Percentiles rank a stretch among this genome's conserved stretches.
These are phyloP conservation scores for Anoplolepis gracilipes DNA, from an alignment of 1,140 invertebrate species.

Conservation along the genomic window DNA sequence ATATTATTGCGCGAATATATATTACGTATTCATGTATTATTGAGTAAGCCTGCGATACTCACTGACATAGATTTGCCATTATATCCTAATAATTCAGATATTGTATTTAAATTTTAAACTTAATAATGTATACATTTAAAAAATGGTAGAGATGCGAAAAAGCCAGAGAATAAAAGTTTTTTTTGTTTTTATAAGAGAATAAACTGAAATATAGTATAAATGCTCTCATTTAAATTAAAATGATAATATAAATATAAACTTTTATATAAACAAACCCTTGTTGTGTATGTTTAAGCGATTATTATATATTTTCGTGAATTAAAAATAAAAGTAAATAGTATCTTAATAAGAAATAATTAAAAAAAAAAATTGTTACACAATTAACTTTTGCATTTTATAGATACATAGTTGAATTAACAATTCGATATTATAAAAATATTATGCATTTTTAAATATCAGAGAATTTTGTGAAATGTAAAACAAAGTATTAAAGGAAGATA, in stretches of 20 bases:
- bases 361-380: not conserved
- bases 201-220: not conserved
- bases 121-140: not conserved
- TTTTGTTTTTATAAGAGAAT: not conserved
- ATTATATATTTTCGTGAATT: not conserved
- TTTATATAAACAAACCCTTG: not conserved
- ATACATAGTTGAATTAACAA: not conserved
- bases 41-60: not conserved
- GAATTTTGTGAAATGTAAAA: slow-evolving; percentile 13
- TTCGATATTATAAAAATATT: not conserved
- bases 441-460: slow-evolving; percentile 23
- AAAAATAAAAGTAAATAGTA: too few species aligned
- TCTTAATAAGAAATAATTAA: too few species aligned
- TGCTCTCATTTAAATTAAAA: not conserved
- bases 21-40: not conserved
- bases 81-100: not conserved
- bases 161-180: not conserved
- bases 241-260: not conserved
- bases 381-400: not conserved
- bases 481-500: slow-evolving; percentile 1
- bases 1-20: slow-evolving; percentile 20
- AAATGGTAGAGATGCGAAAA: not conserved
- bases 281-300: not conserved
- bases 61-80: not conserved
- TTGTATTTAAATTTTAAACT: not conserved